phyloP scores from a whole-genome alignment of 2,888 invertebrate species.

The Temnothorax rugatulus region DNA sequence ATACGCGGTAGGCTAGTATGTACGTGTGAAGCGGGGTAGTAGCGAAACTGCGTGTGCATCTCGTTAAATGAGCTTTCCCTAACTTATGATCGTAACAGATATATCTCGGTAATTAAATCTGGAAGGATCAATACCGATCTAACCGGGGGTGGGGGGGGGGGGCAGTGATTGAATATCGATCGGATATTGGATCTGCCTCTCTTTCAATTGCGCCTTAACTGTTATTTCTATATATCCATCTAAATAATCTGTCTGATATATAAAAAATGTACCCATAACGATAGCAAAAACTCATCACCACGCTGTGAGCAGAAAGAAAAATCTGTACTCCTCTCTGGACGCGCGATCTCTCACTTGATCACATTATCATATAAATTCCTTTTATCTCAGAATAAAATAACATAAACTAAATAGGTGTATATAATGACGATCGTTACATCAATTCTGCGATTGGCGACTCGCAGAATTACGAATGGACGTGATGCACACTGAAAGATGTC shows the following conservation, averaged over 20 bases:
- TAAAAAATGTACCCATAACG: slow-evolving; percentile 35
- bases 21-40: slow-evolving; percentile 33
- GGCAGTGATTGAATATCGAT: not conserved
- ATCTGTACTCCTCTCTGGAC: not conserved
- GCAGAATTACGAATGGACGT: slow-evolving; percentile 16
- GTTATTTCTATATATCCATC: not conserved
- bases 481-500: not conserved
- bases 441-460: not conserved
- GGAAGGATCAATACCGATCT: not conserved
- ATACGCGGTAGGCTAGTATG: slow-evolving; percentile 39
- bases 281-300: slow-evolving; percentile 16
- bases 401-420: not conserved
- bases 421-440: not conserved
- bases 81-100: slow-evolving; percentile 45
- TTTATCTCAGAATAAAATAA: not conserved
- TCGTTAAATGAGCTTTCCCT: slow-evolving; percentile 11
- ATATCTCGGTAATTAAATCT: slow-evolving; percentile 6
- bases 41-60: slow-evolving; percentile 29
- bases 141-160: not conserved
- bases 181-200: not conserved
- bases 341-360: not conserved
- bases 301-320: slow-evolving; percentile 20
- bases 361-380: not conserved
- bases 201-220: slow-evolving; percentile 1
- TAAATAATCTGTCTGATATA: slow-evolving; percentile 22